These are phyloP conservation scores for Bos taurus DNA, from an alignment of 2,113 vertebrate genomes.

Conservation along the genomic window ARS-UCD2.0 NC_037329.1:76339501-76340000, in stretches of 20 bases:
- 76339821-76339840: not conserved
- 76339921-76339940: not conserved
- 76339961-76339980: not conserved
- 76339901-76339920: not conserved
- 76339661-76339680: not conserved
- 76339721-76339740: not conserved
- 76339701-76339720: not conserved
- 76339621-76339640: not conserved
- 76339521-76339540: not conserved
- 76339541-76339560: not conserved
- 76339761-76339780: not conserved
- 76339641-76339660: not conserved
- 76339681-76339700: not conserved
- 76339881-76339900: not conserved
- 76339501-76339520: not conserved
- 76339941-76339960: not conserved
- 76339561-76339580: accelerated
- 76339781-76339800: not conserved
- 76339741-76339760: not conserved
- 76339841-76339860: not conserved
- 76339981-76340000: not conserved
- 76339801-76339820: not conserved
- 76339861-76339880: not conserved
- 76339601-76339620: not conserved
- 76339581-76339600: not conserved